Conservation (phyloP, 2,888 invertebrate genomes). For the Agriopis aurantiaria region DNA sequence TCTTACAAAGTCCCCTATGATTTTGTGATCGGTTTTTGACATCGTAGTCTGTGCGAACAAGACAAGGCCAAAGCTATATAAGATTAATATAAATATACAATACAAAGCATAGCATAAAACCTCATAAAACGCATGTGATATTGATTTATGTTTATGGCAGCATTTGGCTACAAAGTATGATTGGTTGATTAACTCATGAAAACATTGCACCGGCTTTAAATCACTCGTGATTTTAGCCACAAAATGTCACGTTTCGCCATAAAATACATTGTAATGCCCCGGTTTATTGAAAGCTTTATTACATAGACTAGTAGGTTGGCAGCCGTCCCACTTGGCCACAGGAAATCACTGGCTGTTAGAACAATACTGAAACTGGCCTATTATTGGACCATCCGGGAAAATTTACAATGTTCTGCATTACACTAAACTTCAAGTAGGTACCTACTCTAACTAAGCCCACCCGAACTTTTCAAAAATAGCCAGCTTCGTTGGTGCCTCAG, state of each 20-base stretch:
- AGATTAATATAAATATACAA: no score
- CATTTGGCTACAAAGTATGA: neutral
- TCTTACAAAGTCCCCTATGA: no score
- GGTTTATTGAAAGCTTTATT: constrained; percentile 14
- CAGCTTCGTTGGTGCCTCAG: no score
- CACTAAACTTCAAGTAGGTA: neutral
- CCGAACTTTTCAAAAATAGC: no score
- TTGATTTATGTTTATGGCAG: neutral
- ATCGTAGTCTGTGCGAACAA: no score
- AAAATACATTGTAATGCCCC: constrained; percentile 11
- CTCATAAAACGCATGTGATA: neutral
- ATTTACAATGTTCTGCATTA: neutral
- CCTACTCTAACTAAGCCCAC: neutral
- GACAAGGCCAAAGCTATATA: no score
- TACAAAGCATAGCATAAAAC: no score
- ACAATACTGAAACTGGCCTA: constrained; percentile 12
- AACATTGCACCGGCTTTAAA: neutral
- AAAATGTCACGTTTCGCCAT: neutral
- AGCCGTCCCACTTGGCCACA: constrained; percentile 14
- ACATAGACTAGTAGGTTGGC: constrained; percentile 1
- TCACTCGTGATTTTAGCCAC: neutral
- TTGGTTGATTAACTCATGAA: neutral
- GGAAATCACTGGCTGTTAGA: neutral
- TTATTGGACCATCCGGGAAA: neutral
- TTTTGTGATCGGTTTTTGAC: no score